Percentiles rank a stretch among this genome's conserved stretches.
Conservation (phyloP, 2,797 vertebrate species). For the Sitta carolinensis region DNA sequence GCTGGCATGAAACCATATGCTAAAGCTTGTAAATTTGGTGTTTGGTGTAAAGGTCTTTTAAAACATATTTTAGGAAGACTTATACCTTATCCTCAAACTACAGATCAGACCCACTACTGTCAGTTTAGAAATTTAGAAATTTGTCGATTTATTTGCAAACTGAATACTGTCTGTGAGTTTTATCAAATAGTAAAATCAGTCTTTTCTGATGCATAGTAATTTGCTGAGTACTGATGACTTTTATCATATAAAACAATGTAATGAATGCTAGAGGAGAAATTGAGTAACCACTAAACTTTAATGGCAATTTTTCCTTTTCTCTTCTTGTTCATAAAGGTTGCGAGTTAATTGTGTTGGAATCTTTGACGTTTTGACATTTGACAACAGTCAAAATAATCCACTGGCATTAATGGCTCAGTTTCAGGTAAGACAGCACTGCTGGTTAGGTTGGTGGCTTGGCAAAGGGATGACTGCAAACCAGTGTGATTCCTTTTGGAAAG, state of each 20-base stretch:
- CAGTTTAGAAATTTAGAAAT: not conserved
- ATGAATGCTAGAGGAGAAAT: not conserved
- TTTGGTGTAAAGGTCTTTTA: not conserved
- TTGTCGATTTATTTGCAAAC: not conserved
- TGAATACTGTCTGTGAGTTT: not conserved
- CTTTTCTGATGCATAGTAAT: not conserved
- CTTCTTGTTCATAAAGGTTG: conserved; percentile 74
- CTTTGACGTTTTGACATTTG: conserved; percentile 99
- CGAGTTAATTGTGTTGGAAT: conserved; percentile 94
- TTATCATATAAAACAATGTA: not conserved
- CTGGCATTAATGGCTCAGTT: conserved; percentile 97
- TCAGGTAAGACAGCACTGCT: conserved; percentile 73
- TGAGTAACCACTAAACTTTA: not conserved
- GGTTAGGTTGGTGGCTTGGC: not conserved
- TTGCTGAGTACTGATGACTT: not conserved
- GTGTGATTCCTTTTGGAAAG: not conserved
- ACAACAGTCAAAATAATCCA: conserved; percentile 98
- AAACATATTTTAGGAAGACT: not conserved
- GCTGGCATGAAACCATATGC: not conserved
- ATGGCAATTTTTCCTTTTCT: conserved; percentile 1
- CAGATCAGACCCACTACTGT: not conserved
- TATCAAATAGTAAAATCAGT: not conserved
- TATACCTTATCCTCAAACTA: not conserved
- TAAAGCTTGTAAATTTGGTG: not conserved
- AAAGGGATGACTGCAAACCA: not conserved